These are phyloP conservation scores for Dendronephthya gigantea DNA, from an alignment of 64 coral and sea anemone genomes.

Conservation along the genomic window DNA sequence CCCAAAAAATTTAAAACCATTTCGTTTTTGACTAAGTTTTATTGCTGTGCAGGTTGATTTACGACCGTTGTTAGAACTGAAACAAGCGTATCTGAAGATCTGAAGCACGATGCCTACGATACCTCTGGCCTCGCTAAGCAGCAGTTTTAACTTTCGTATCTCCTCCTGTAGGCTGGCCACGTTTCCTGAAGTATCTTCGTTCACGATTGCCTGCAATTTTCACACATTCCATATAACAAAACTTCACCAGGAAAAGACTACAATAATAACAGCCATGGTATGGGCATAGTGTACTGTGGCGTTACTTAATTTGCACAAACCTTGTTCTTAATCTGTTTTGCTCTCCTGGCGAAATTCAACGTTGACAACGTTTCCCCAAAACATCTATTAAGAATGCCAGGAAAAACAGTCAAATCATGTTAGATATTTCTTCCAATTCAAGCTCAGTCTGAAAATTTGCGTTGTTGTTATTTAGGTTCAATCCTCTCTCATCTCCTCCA, in stretches of 20 bases:
- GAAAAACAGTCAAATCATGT: background rate
- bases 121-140: constrained; percentile 63
- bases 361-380: constrained; percentile 94
- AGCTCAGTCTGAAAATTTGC: no score
- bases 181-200: constrained; percentile 87
- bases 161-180: constrained; percentile 88
- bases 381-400: constrained; percentile 40
- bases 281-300: no score
- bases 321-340: constrained; percentile 96
- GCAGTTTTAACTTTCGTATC: constrained; percentile 62
- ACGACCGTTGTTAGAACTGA: no score
- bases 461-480: no score
- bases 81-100: no score
- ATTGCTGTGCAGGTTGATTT: no score
- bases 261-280: no score
- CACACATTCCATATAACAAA: background rate
- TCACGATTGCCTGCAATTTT: constrained; percentile 71
- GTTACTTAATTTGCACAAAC: constrained; percentile 5
- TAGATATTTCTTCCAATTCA: background rate
- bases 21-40: no score
- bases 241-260: background rate
- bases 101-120: no score
- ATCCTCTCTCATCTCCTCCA: no score
- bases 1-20: no score
- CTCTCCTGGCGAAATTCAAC: constrained; percentile 82